Conservation (phyloP, 2,113 vertebrate species). For the Pelvicachromis taeniatus region DNA sequence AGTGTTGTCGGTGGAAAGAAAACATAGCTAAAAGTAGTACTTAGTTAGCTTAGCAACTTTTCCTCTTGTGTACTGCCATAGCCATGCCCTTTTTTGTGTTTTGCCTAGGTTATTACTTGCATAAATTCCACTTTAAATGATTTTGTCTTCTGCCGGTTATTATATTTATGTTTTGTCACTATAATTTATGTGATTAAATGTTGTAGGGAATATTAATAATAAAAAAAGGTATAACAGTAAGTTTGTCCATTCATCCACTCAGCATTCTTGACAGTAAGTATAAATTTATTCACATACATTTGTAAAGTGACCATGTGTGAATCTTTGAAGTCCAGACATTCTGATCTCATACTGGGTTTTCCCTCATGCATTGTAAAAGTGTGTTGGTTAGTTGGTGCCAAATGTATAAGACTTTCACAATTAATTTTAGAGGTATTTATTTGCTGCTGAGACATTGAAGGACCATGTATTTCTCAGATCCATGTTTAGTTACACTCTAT, state of each 20-base stretch:
- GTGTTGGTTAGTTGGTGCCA: neutral
- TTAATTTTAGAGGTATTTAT: neutral
- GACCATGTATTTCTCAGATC: neutral
- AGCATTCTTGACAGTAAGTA: neutral
- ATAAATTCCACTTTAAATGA: neutral
- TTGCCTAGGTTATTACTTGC: neutral
- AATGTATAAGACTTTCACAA: neutral
- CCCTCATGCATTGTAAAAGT: neutral
- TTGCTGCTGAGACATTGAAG: neutral
- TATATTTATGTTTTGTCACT: neutral
- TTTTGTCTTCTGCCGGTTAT: neutral
- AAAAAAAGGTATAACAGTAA: neutral
- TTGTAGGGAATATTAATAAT: neutral
- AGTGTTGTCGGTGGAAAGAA: neutral
- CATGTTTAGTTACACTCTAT: neutral
- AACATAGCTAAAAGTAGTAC: neutral
- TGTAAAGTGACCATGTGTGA: neutral
- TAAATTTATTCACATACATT: neutral
- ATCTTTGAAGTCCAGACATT: neutral
- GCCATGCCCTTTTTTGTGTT: conserved; percentile 5
- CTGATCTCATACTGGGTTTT: neutral
- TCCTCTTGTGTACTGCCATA: conserved; percentile 8
- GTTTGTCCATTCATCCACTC: neutral
- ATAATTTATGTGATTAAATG: neutral
- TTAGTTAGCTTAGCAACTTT: conserved; percentile 50